Evolutionary conservation across 2,888 invertebrate genomes (phyloP).

Genomic region (Cistogaster globosa): DNA sequence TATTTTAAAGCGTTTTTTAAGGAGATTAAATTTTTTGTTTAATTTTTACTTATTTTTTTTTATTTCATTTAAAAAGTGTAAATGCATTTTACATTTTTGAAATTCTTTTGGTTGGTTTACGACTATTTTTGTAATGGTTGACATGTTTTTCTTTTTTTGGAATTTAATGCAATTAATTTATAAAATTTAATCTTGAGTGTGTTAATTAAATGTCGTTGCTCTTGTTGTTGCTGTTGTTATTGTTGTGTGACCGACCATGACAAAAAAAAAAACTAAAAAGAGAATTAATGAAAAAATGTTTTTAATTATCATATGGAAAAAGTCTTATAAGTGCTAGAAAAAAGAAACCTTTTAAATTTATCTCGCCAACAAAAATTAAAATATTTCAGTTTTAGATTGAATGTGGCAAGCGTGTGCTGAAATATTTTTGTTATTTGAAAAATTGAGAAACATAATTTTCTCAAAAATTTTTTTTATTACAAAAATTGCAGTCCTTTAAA

Average conservation of each 20-base stretch:
- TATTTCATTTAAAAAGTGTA: not conserved
- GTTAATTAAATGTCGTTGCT: not conserved
- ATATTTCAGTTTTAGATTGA: not conserved
- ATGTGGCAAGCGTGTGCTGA: too few relatives aligned
- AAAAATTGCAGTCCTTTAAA: too few relatives aligned
- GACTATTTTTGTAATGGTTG: too few relatives aligned
- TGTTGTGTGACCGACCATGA: constrained; percentile 13
- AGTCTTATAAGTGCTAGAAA: not conserved
- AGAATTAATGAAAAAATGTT: not conserved
- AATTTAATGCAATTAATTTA: constrained; percentile 21
- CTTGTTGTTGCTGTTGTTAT: not conserved
- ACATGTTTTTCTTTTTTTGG: not conserved
- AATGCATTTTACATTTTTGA: too few relatives aligned
- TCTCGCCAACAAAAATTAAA: not conserved
- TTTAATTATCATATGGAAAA: not conserved
- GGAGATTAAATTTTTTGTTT: not conserved
- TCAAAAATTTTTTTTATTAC: too few relatives aligned
- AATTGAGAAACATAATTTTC: not conserved
- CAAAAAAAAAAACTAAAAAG: not conserved
- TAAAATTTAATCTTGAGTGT: not conserved
- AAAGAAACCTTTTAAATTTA: constrained; percentile 1
- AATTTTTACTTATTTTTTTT: not conserved
- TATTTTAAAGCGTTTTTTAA: constrained; percentile 2
- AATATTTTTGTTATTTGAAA: not conserved
- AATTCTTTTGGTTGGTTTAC: too few relatives aligned